Evolutionary conservation across 30 jellyfish, hydroid and myxozoan species (phyloP).

Genomic region (Aurelia sp.): DNA sequence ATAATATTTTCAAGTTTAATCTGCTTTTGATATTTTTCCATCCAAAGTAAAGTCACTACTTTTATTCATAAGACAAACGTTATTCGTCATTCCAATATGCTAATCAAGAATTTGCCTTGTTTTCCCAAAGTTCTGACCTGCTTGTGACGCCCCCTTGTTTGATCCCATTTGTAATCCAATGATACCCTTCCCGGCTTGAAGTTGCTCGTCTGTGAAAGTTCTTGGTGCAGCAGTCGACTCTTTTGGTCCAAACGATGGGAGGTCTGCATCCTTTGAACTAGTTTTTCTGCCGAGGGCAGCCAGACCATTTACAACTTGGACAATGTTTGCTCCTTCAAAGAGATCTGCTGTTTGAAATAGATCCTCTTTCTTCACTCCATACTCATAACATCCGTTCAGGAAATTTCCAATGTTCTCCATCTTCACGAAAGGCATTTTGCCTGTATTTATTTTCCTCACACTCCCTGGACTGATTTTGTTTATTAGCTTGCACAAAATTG

Average conservation of each 20-base stretch:
- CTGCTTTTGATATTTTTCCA: no score
- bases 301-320: constrained; percentile 90
- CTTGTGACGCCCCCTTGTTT: constrained; percentile 99
- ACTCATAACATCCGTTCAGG: constrained; percentile 70
- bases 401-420: constrained; percentile 98
- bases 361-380: constrained; percentile 90
- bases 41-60: no score
- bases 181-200: constrained; percentile 91
- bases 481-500: constrained; percentile 71
- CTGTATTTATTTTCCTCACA: constrained; percentile 77
- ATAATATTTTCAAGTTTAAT: no score
- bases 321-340: constrained; percentile 90
- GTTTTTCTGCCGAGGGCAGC: constrained; percentile 96
- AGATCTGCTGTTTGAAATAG: constrained; percentile 98
- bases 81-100: no score
- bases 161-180: constrained; percentile 99
- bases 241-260: constrained; percentile 97
- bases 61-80: no score
- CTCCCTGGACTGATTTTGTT: constrained; percentile 78
- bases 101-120: constrained; percentile 95
- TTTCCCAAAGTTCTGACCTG: constrained; percentile 99
- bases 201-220: constrained; percentile 94
- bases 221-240: constrained; percentile 95
- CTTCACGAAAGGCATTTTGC: constrained; percentile 85
- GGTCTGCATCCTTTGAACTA: constrained; percentile 53